Base-by-base conservation (phyloP, 2,113 vertebrate genomes). In the Thryonomys swinderianus region DNA sequence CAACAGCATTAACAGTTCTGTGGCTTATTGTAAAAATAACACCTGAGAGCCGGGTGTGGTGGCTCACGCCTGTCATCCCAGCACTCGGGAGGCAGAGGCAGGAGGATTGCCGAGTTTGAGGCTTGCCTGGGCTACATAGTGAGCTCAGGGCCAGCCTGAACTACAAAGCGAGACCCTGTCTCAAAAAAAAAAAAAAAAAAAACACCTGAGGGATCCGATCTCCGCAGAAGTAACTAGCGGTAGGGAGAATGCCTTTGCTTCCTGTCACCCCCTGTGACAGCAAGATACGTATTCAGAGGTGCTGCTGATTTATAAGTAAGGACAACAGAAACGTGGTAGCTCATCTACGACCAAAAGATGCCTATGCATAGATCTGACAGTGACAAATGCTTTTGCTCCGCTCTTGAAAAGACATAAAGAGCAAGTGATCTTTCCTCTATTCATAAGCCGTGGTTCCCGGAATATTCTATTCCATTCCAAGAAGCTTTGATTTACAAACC, bases 21-120 rank as follows among this genome's bases (percentile, higher is more conserved):
- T 59, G 37, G 88, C 94, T 96, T 96, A 53, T 91, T 95, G 95
- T 66, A 84, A 86, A 97, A 95, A 96, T 95, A 80, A 74, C 69
- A 93, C 61, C 64, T 55, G 34, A 90, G 53, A n/a, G n/a, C n/a
- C n/a, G n/a, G n/a, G n/a, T n/a, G n/a, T n/a, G n/a, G n/a, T n/a
- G n/a, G n/a, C n/a, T n/a, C n/a, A n/a, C n/a, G n/a, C n/a, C n/a
- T n/a, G n/a, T n/a, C n/a, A n/a, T n/a, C n/a, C n/a, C n/a, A n/a
- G n/a, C n/a, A n/a, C n/a, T n/a, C n/a, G n/a, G n/a, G n/a, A n/a
- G n/a, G n/a, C n/a, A n/a, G n/a, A n/a, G n/a, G n/a, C n/a, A n/a
- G n/a, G n/a, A n/a, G n/a, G n/a, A n/a, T n/a, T n/a, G n/a, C n/a
- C n/a, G n/a, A n/a, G n/a, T n/a, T n/a, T n/a, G n/a, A n/a, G n/a